phyloP scores from a whole-genome alignment of 1,140 invertebrate species.

The Trichomalopsis sarcophagae region DNA sequence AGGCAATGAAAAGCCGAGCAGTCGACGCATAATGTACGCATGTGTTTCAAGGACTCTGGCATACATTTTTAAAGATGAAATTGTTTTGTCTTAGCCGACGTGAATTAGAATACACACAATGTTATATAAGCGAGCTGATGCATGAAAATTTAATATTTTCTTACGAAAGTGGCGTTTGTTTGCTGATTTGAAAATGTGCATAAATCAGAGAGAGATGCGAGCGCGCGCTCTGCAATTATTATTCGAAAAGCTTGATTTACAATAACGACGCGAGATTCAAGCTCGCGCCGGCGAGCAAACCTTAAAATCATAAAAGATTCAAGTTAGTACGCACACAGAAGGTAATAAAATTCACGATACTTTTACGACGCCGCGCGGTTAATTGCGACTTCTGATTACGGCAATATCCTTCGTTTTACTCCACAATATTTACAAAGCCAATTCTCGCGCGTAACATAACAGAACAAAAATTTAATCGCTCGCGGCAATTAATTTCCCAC shows the following conservation, averaged over 20 bases:
- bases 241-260: not conserved
- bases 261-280: not conserved
- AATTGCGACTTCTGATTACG: not conserved
- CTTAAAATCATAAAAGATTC: not conserved
- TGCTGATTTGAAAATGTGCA: not conserved
- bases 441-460: not conserved
- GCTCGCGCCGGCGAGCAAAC: not conserved
- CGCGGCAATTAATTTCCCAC: not conserved
- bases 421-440: not conserved
- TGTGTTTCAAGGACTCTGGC: slow-evolving; percentile 19
- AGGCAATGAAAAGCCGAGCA: slow-evolving; percentile 15
- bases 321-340: not conserved
- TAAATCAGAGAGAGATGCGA: not conserved
- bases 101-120: not conserved
- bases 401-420: not conserved
- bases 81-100: not conserved
- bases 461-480: not conserved
- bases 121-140: not conserved
- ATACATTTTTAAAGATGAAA: slow-evolving; percentile 15
- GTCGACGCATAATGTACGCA: not conserved
- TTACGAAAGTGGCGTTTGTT: not conserved
- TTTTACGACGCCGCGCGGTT: not conserved
- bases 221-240: not conserved
- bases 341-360: slow-evolving; percentile 4
- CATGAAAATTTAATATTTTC: not conserved